These are phyloP conservation scores for Hirudo medicinalis DNA, from an alignment of 1,140 invertebrate species.

Conservation along the genomic window DNA sequence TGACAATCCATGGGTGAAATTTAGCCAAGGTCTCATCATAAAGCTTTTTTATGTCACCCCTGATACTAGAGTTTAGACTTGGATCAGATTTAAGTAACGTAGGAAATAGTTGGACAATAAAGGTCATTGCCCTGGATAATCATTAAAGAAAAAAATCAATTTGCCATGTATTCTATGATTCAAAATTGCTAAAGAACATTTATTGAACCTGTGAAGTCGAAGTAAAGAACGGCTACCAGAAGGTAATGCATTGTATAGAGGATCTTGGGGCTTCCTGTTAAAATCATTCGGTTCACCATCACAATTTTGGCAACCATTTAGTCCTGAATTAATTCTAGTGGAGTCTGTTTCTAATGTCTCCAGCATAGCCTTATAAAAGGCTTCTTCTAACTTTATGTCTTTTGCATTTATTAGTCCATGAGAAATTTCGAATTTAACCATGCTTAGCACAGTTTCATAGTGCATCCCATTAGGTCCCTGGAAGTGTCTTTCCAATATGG, in stretches of 20 bases:
- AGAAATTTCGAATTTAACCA: not conserved
- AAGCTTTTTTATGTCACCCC: not conserved
- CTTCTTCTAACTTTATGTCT: not conserved
- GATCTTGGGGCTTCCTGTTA: too few species aligned
- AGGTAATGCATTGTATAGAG: too few species aligned
- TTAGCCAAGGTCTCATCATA: not conserved
- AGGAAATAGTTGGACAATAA: slow-evolving; percentile 4
- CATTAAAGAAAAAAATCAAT: not conserved
- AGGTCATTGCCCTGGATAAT: not conserved
- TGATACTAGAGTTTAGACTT: not conserved
- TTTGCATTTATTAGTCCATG: not conserved
- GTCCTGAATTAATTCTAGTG: too few species aligned
- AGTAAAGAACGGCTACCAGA: too few species aligned
- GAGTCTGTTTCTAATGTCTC: too few species aligned
- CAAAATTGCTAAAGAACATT: too few species aligned
- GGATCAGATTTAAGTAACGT: not conserved
- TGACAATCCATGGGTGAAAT: not conserved
- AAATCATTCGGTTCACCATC: too few species aligned
- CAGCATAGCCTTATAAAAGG: too few species aligned
- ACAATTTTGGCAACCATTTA: too few species aligned
- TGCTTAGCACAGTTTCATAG: not conserved
- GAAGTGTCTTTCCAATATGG: not conserved
- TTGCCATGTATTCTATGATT: not conserved
- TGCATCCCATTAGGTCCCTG: not conserved
- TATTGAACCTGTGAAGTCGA: too few species aligned